A percentile compares a stretch with the other conserved stretches of the same genome.
These are phyloP conservation scores for Stegodyphus mimosarum DNA, from an alignment of 1,140 invertebrate species.

Conservation along the genomic window DNA sequence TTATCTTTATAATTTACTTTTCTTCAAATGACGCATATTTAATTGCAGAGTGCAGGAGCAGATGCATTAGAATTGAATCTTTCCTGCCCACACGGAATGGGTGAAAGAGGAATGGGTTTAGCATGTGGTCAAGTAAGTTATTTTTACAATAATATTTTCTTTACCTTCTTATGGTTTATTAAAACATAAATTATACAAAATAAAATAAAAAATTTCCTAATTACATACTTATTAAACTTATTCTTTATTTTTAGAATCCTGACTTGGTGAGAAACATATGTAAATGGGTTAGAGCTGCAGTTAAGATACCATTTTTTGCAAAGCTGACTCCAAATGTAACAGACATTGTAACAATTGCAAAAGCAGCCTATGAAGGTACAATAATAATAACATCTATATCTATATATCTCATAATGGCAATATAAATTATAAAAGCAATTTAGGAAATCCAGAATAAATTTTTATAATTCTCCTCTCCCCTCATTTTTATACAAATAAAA, in stretches of 20 bases:
- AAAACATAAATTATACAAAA: neutral
- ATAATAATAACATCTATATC: too few relatives aligned
- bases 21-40: neutral
- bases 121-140: conserved; percentile 90
- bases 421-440: too few relatives aligned
- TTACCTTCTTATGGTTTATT: neutral
- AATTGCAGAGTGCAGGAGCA: conserved; percentile 77
- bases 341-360: conserved; percentile 88
- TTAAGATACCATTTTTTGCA: conserved; percentile 96
- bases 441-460: too few relatives aligned
- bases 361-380: conserved; percentile 87
- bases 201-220: neutral
- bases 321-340: conserved; percentile 99
- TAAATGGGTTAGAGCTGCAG: conserved; percentile 84
- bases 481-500: too few relatives aligned
- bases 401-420: too few relatives aligned
- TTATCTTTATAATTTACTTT: neutral
- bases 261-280: conserved; percentile 90
- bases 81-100: conserved; percentile 99
- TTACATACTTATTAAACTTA: neutral
- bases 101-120: conserved; percentile 95
- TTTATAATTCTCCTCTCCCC: too few relatives aligned
- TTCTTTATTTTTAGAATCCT: conserved; percentile 72
- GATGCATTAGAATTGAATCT: conserved; percentile 97
- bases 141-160: neutral